These are phyloP conservation scores for Cyprinodon tularosa DNA, from an alignment of 2,113 vertebrate genomes.

Conservation along the genomic window DNA sequence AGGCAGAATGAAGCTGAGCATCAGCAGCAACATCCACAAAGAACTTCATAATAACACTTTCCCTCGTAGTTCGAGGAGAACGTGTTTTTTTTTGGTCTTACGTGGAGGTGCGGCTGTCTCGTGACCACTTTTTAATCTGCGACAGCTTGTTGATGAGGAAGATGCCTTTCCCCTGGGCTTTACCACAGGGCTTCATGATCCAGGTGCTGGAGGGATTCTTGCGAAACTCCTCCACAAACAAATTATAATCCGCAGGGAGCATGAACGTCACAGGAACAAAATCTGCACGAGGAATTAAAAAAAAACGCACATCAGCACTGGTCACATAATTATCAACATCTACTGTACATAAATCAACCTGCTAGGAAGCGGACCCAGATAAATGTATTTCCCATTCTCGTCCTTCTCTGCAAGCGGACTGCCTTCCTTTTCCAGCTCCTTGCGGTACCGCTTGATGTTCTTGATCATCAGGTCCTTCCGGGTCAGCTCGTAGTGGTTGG, in stretches of 20 bases:
- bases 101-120: conserved; percentile 96
- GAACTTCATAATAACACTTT: neutral
- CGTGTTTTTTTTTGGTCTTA: conserved; percentile 67
- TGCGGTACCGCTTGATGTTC: conserved; percentile 96
- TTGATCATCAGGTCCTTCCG: conserved; percentile 98
- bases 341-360: neutral
- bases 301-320: neutral
- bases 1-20: neutral
- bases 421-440: conserved; percentile 94
- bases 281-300: conserved; percentile 76
- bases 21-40: conserved; percentile 12
- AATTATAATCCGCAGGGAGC: conserved; percentile 96
- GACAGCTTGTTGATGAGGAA: conserved; percentile 99
- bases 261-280: conserved; percentile 98
- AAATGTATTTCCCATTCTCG: conserved; percentile 94
- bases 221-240: conserved; percentile 97
- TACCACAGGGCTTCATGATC: conserved; percentile 99
- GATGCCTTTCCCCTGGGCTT: conserved; percentile 98
- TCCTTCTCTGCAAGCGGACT: conserved; percentile 95
- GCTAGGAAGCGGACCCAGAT: conserved; percentile 82
- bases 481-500: conserved; percentile 97
- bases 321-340: no score
- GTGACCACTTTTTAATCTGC: conserved; percentile 98
- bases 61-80: neutral
- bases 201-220: conserved; percentile 97